These are phyloP conservation scores for Thrips palmi DNA, from an alignment of 1,140 invertebrate species.

Conservation along the genomic window DNA sequence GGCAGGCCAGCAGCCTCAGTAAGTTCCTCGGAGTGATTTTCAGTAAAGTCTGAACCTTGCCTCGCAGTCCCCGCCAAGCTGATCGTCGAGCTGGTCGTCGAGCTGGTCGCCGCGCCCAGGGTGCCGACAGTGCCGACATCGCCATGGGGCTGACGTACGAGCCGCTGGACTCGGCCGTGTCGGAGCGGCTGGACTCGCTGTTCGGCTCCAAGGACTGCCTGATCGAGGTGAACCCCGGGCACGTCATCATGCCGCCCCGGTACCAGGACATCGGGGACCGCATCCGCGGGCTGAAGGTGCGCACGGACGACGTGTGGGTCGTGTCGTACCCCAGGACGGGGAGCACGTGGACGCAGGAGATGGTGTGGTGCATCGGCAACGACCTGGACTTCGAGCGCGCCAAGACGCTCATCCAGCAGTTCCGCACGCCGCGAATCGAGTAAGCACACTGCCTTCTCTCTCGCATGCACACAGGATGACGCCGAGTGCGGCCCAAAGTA, in stretches of 20 bases:
- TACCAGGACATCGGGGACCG: slow-evolving; percentile 43
- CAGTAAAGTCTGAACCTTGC: no score
- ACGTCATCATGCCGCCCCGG: slow-evolving; percentile 42
- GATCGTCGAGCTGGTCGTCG: no score
- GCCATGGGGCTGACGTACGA: no score
- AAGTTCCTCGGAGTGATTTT: no score
- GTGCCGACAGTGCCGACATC: no score
- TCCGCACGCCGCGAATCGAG: slow-evolving; percentile 36
- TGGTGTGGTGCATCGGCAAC: slow-evolving; percentile 67
- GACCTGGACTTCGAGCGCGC: slow-evolving; percentile 57
- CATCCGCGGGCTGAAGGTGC: slow-evolving; percentile 43
- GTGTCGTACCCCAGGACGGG: slow-evolving; percentile 68
- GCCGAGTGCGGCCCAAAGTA: no score
- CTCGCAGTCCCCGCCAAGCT: no score
- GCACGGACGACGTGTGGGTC: slow-evolving; percentile 57
- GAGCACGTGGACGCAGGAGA: slow-evolving; percentile 75
- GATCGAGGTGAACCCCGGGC: slow-evolving; percentile 45
- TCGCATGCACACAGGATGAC: no score
- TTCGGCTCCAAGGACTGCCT: slow-evolving; percentile 46
- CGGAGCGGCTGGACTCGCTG: slow-evolving; percentile 38
- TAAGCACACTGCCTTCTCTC: no score
- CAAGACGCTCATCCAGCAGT: slow-evolving; percentile 34
- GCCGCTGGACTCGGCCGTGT: slow-evolving; percentile 36
- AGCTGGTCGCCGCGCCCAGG: no score
- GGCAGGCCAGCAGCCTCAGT: no score